phyloP scores from a whole-genome alignment of 2,797 vertebrate species.

The Sebastes trivittatus region DNA sequence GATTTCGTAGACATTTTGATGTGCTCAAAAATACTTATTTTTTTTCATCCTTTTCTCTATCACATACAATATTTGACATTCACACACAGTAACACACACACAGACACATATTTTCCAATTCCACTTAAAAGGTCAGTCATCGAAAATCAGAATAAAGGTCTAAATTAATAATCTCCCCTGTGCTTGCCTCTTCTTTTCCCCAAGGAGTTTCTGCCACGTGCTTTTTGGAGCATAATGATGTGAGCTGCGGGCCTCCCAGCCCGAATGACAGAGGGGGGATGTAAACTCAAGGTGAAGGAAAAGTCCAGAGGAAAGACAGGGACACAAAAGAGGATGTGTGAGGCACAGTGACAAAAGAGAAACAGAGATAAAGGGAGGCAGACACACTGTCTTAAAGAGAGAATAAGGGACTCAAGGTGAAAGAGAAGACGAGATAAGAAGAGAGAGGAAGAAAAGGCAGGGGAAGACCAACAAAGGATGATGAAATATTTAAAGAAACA shows the following conservation, averaged over 20 bases:
- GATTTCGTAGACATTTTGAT: background rate
- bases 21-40: background rate
- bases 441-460: background rate
- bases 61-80: slow-evolving; percentile 1
- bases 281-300: slow-evolving; percentile 12
- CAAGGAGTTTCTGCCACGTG: slow-evolving; percentile 49
- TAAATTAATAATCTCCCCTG: slow-evolving; percentile 69
- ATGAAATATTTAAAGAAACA: slow-evolving; percentile 68
- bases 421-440: slow-evolving; percentile 26
- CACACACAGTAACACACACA: background rate
- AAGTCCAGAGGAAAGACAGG: slow-evolving; percentile 22
- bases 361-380: slow-evolving; percentile 1
- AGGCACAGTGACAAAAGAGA: background rate
- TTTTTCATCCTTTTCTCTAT: background rate
- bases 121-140: slow-evolving; percentile 27
- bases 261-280: slow-evolving; percentile 7
- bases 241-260: slow-evolving; percentile 18
- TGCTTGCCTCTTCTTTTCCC: slow-evolving; percentile 31
- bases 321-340: slow-evolving; percentile 11
- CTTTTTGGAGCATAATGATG: slow-evolving; percentile 74
- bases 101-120: background rate
- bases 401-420: slow-evolving; percentile 19
- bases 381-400: background rate
- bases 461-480: background rate
- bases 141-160: slow-evolving; percentile 27